Base-by-base conservation (phyloP, 1,140 invertebrate genomes). In the Ostrea denselamellosa region DNA sequence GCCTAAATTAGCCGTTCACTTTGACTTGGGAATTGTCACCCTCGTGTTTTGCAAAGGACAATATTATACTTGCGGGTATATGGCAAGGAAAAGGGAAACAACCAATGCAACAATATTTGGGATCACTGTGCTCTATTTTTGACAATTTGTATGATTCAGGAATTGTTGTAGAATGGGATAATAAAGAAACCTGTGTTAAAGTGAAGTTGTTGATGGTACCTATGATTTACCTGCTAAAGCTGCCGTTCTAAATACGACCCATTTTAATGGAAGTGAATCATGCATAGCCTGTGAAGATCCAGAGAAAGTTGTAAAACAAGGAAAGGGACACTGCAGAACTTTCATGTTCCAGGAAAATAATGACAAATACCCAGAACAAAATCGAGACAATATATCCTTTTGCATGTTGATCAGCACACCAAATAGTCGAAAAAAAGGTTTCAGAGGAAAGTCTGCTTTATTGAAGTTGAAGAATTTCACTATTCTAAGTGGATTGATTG, bases 31-130 rank as follows among this genome's bases (percentile, higher is more conserved):
- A 56, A 56, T 0, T 56, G 3, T 4, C 54, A 56, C 56, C 82
- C 22, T 22, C 52, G 52, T 44, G 88, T n/a, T 89, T 89, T 58
- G 17, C 62, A 12, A 87, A 25, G 82, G 86, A 89, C n/a, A 89
- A 86, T 58, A 83, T 89, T 54, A 53, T 89, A 17, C n/a, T 89
- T 7, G 86, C 77, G 82, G 81, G 85, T 22, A 22, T 89, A 54
- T 89, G 88, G 85, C 88, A 89, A 85, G 85, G 88, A 22, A 52
- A 77, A 17, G 77, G 77, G 28, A 87, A 89, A 65, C 88, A 85
- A 44, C 83, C 65, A 14, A 89, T 89, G 88, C 65, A 25, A 22
- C 65, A 68, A 22, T 68, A 68, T 25, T 68, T 89, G 44, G 17
- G 34, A 62, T 83, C 86, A 7, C 51, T 89, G 54, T 83, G 87